Base-by-base conservation (phyloP, 2,888 invertebrate species). In the Rhodophaea formosa region DNA sequence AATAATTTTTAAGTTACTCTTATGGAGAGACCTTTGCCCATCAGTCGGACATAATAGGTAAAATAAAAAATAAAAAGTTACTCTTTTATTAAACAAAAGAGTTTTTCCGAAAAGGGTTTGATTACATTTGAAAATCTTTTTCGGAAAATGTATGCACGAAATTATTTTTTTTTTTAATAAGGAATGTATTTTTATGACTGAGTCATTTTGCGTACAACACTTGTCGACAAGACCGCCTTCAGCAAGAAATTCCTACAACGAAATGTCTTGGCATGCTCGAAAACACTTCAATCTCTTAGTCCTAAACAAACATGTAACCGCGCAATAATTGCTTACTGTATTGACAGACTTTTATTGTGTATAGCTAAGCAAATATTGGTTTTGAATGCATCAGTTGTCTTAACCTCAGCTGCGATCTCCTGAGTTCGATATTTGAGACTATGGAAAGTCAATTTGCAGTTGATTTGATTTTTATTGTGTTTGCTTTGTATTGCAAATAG, bases 311-410 rank as follows among this genome's bases (percentile, higher is more conserved):
- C 86, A 91, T 88, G 89, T 89, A 86, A 84, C 83, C 79, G 76
- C 78, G 82, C 81, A 83, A 87, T 91, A 91, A 91, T 91, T 91
- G 90, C 88, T 86, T 75, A 77, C 82, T 71, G 79, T 89, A 81
- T 91, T 89, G 88, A 86, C 89, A 78, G 77, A 80, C 84, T 90
- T 91, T 90, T 90, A 91, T 91, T 88, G 88, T 89, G 82, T 88
- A 89, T 88, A 79, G 82, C 78, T 76, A 81, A 79, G 82, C 82
- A 87, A 91, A 91, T 90, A 88, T 91, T 91, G 83, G 84, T 80
- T 83, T 82, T 86, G 78, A 75, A 86, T 83, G 86, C 88, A 83
- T 89, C 87, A 79, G 74, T 82, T 86, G 83, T 83, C 81, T 80
- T 84, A 86, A 84, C 80, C 86, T 81, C 88, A 86, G 83, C 86